These are phyloP conservation scores for Drosophila sproati DNA, from an alignment of 1,140 invertebrate species.

Conservation along the genomic window DNA sequence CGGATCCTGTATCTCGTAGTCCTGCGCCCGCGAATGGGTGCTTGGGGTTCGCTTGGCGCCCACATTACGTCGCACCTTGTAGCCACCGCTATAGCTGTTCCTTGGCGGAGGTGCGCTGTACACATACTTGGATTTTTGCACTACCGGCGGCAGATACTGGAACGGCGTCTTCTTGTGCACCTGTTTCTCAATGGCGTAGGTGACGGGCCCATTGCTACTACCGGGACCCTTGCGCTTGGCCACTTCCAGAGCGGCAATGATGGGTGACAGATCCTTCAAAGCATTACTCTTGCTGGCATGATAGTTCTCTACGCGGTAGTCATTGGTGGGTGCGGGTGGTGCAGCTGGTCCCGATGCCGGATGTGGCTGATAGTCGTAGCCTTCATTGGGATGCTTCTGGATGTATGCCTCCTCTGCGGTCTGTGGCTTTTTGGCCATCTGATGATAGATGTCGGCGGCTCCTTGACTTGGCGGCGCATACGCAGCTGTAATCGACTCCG, in stretches of 20 bases:
- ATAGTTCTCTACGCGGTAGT: conserved; percentile 71
- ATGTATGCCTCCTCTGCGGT: conserved; percentile 73
- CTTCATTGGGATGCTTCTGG: conserved; percentile 80
- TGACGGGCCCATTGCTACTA: conserved; percentile 38
- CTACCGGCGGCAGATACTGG: conserved; percentile 70
- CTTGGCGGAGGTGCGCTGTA: conserved; percentile 60
- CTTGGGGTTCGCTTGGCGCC: conserved; percentile 10
- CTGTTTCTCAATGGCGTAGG: conserved; percentile 77
- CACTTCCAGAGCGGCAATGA: conserved; percentile 80
- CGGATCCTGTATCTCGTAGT: conserved; percentile 76
- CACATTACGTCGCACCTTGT: conserved; percentile 77
- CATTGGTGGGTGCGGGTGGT: conserved; percentile 20
- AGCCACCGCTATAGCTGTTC: conserved; percentile 51
- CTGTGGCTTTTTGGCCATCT: conserved; percentile 73
- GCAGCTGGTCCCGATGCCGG: conserved; percentile 9
- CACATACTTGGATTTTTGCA: conserved; percentile 76
- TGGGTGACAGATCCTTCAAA: conserved; percentile 73
- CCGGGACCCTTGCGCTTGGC: conserved; percentile 62
- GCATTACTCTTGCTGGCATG: conserved; percentile 71
- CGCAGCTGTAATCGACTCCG: conserved; percentile 80
- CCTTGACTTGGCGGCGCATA: conserved; percentile 50
- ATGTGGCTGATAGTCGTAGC: conserved; percentile 71
- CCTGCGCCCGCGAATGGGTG: conserved; percentile 58
- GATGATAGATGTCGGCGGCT: conserved; percentile 75
- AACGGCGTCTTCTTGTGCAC: conserved; percentile 69